phyloP scores from a whole-genome alignment of 2,888 invertebrate species.

The Ganaspis brasiliensis region DNA sequence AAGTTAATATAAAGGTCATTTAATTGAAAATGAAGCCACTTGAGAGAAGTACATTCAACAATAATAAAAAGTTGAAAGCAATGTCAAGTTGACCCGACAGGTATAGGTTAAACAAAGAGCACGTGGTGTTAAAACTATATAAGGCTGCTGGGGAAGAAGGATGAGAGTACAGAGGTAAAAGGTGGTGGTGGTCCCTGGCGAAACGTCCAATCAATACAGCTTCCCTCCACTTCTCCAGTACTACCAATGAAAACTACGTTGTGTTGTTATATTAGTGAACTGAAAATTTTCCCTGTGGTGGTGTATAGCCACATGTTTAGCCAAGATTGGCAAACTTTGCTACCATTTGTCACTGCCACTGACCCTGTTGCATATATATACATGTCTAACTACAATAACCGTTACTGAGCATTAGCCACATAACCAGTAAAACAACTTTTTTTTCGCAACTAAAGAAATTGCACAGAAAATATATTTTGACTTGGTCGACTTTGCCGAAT shows the following conservation, averaged over 20 bases:
- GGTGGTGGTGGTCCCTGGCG: conserved; percentile 68
- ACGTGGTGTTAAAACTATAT: conserved; percentile 14
- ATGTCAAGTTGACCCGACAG: not conserved
- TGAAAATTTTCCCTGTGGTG: not conserved
- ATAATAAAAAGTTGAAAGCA: not conserved
- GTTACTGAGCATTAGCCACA: not conserved
- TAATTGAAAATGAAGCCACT: not conserved
- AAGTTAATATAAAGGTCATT: not conserved
- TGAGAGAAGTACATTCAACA: not conserved
- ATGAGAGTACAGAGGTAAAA: conserved; percentile 20
- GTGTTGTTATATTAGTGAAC: not conserved
- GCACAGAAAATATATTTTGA: not conserved
- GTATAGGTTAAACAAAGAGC: not conserved
- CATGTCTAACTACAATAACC: not conserved
- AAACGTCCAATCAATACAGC: conserved; percentile 79
- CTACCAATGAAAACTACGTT: conserved; percentile 41
- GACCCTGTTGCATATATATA: conserved; percentile 10
- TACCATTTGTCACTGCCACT: conserved; percentile 24
- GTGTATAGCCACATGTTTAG: not conserved
- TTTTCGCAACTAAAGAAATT: not conserved
- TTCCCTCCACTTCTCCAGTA: conserved; percentile 70
- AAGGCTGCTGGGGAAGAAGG: not conserved
- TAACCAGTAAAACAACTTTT: conserved; percentile 13
- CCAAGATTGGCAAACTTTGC: conserved; percentile 20
- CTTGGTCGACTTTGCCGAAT: not conserved